These are phyloP conservation scores for Phortica variegata DNA, from an alignment of 1,140 invertebrate species.

Conservation along the genomic window DNA sequence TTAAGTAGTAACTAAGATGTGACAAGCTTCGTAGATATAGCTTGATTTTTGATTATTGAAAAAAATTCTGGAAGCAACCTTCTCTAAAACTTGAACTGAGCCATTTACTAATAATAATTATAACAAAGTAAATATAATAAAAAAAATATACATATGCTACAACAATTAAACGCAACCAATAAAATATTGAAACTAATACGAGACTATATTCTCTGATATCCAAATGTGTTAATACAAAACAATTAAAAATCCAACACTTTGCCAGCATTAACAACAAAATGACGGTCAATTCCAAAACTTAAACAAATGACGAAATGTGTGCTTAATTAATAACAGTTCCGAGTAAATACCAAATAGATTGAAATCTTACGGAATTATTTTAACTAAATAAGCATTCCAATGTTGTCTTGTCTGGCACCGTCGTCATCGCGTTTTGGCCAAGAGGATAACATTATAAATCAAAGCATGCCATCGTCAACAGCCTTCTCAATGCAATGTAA, in stretches of 20 bases:
- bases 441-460: constrained; percentile 56
- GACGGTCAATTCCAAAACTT: constrained; percentile 9
- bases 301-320: too few species aligned
- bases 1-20: neutral
- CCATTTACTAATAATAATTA: constrained; percentile 33
- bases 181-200: too few species aligned
- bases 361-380: constrained; percentile 14
- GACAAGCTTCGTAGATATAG: neutral
- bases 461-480: constrained; percentile 56
- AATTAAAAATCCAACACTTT: constrained; percentile 10
- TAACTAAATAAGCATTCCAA: constrained; percentile 52
- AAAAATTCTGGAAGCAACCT: too few species aligned
- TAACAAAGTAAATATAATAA: constrained; percentile 16
- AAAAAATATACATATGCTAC: constrained; percentile 12
- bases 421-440: constrained; percentile 57
- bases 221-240: too few species aligned
- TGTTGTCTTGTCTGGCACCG: constrained; percentile 57
- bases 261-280: constrained; percentile 3
- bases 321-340: constrained; percentile 1
- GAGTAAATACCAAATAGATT: constrained; percentile 5
- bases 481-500: constrained; percentile 57
- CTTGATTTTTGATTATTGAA: too few species aligned
- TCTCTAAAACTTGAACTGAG: constrained; percentile 31
- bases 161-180: too few species aligned
- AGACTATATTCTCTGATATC: too few species aligned